These are phyloP conservation scores for Cecidostiba fungosa DNA, from an alignment of 2,888 invertebrate species.

Conservation along the genomic window DNA sequence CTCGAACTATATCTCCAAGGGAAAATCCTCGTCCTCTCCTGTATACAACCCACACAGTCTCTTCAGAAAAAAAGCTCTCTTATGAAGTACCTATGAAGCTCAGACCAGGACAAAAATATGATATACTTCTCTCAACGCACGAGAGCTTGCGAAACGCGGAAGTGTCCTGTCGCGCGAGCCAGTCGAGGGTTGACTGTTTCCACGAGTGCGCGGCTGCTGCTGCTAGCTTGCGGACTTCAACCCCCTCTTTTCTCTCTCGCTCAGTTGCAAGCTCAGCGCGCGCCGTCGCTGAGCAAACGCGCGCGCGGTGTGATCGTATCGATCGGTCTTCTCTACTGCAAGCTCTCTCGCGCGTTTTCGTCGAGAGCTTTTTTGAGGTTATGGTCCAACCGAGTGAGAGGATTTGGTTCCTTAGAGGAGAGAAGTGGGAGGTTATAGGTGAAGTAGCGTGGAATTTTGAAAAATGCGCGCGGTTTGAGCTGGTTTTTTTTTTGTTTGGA, in stretches of 20 bases:
- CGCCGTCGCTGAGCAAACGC: slow-evolving; percentile 63
- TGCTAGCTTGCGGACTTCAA: slow-evolving; percentile 50
- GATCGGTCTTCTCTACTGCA: slow-evolving; percentile 44
- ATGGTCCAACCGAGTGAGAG: neutral
- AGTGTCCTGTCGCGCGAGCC: slow-evolving; percentile 56
- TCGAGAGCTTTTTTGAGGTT: slow-evolving; percentile 7
- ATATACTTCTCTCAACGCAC: neutral
- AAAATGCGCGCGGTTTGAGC: neutral
- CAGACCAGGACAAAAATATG: no score
- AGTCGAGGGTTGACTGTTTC: slow-evolving; percentile 61
- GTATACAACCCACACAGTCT: no score
- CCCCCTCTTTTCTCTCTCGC: slow-evolving; percentile 34
- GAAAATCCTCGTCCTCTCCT: no score
- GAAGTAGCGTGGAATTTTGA: neutral
- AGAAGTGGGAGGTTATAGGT: neutral
- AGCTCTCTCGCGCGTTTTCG: neutral
- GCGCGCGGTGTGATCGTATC: slow-evolving; percentile 54
- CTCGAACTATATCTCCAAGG: no score
- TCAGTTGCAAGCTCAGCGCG: neutral
- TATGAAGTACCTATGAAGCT: no score
- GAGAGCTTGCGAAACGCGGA: slow-evolving; percentile 63
- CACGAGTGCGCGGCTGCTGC: slow-evolving; percentile 47
- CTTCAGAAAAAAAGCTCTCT: no score
- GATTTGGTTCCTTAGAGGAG: neutral
- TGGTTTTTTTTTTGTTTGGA: neutral